Conservation (phyloP, 2,113 vertebrate species). For the Phylloscopus trochilus region DNA sequence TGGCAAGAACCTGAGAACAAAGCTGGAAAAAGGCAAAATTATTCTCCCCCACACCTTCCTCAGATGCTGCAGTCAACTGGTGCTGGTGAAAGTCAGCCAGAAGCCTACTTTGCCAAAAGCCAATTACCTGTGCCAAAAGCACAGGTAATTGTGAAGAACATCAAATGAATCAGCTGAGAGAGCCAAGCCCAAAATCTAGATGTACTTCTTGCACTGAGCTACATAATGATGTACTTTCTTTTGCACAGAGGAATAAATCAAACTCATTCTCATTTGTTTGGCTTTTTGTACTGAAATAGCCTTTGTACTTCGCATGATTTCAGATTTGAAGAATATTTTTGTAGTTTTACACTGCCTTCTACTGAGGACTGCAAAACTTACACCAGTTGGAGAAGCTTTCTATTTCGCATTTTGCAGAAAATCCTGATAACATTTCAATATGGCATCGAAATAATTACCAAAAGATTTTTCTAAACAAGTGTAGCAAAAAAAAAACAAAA, state of each 20-base stretch:
- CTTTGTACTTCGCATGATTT: neutral
- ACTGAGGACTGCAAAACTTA: constrained; percentile 3
- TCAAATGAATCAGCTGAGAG: neutral
- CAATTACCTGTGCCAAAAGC: no score
- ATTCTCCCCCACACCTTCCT: neutral
- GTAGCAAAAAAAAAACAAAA: neutral
- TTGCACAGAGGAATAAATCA: neutral
- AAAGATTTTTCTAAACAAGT: neutral
- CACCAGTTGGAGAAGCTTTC: neutral
- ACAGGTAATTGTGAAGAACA: neutral
- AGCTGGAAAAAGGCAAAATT: neutral
- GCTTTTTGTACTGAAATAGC: neutral
- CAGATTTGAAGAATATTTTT: neutral
- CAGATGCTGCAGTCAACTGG: neutral
- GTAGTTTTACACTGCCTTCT: constrained; percentile 43
- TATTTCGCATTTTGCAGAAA: neutral
- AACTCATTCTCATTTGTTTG: neutral
- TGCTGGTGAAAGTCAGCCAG: neutral
- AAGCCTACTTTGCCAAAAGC: neutral
- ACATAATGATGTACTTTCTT: neutral
- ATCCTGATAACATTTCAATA: neutral
- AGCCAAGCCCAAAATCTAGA: neutral
- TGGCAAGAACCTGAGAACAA: neutral
- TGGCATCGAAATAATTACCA: neutral
- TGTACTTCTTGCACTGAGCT: neutral